These are phyloP conservation scores for Ectropis grisescens DNA, from an alignment of 1,140 invertebrate species.

Conservation along the genomic window DNA sequence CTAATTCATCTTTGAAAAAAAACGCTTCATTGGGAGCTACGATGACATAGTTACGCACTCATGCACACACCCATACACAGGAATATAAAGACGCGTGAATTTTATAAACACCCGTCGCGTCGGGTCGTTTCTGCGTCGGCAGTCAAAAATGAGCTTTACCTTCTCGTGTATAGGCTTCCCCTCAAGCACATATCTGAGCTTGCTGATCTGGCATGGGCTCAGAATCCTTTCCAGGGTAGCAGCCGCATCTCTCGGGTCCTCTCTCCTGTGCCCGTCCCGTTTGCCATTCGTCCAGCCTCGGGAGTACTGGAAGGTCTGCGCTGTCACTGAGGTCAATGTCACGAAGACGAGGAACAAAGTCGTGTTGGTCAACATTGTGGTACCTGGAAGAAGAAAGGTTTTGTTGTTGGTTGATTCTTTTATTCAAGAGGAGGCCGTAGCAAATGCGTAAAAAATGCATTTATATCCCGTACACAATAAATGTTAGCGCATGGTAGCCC, in stretches of 20 bases:
- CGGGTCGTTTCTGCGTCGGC: too few species aligned
- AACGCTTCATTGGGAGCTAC: too few species aligned
- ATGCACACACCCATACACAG: too few species aligned
- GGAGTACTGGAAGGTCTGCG: constrained; percentile 82
- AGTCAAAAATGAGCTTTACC: constrained; percentile 23
- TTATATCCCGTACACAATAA: too few species aligned
- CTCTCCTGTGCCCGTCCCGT: constrained; percentile 44
- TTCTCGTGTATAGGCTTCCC: constrained; percentile 55
- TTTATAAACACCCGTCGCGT: too few species aligned
- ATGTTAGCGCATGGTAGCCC: too few species aligned
- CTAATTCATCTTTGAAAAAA: too few species aligned
- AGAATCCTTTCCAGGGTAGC: constrained; percentile 44
- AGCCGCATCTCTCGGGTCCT: constrained; percentile 28
- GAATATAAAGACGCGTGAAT: too few species aligned
- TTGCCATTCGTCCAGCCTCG: constrained; percentile 83
- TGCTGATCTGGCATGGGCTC: constrained; percentile 61
- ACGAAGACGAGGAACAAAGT: constrained; percentile 33
- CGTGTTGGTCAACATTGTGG: constrained; percentile 31
- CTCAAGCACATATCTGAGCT: constrained; percentile 65
- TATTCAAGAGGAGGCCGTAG: too few species aligned
- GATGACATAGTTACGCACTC: too few species aligned
- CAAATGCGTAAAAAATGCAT: too few species aligned
- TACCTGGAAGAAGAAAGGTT: constrained; percentile 14
- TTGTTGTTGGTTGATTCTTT: too few species aligned
- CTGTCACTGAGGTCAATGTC: constrained; percentile 40